A percentile compares a stretch with the other conserved stretches of the same genome.
Conservation (phyloP, 2,113 vertebrate species). For the Hydrolagus affinis region DNA sequence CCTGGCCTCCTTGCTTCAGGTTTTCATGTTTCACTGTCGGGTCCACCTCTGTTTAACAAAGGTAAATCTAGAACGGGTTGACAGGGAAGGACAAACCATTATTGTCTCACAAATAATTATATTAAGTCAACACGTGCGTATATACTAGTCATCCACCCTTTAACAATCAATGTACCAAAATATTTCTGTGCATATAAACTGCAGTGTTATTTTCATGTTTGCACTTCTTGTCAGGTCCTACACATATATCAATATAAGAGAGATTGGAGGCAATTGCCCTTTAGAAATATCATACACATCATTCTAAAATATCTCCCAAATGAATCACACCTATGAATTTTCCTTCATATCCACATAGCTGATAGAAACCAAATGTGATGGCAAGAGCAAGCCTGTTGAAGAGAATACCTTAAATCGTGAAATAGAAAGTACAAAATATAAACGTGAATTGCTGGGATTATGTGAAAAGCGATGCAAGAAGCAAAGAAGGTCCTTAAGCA, state of each 20-base stretch:
- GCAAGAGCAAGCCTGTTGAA: not conserved
- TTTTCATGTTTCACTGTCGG: not conserved
- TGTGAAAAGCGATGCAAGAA: not conserved
- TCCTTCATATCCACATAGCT: not conserved
- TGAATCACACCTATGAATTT: not conserved
- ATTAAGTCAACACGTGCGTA: not conserved
- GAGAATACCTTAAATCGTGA: not conserved
- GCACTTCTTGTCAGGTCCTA: not conserved
- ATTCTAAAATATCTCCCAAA: not conserved
- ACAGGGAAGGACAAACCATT: not conserved
- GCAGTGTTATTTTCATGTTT: not conserved
- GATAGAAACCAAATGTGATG: not conserved
- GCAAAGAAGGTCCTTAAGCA: not conserved
- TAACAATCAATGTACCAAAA: not conserved
- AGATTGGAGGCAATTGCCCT: not conserved
- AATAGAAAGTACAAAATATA: not conserved
- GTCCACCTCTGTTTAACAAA: conserved; percentile 10
- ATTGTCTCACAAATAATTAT: not conserved
- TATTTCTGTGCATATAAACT: not conserved
- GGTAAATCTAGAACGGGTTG: not conserved
- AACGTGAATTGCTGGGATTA: not conserved
- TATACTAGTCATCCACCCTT: not conserved
- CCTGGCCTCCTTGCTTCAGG: not conserved
- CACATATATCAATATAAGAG: not conserved
- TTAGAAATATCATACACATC: conserved; percentile 1